Evolutionary conservation across 2,113 vertebrate species (phyloP).

Genomic region (Myodes glareolus): DNA sequence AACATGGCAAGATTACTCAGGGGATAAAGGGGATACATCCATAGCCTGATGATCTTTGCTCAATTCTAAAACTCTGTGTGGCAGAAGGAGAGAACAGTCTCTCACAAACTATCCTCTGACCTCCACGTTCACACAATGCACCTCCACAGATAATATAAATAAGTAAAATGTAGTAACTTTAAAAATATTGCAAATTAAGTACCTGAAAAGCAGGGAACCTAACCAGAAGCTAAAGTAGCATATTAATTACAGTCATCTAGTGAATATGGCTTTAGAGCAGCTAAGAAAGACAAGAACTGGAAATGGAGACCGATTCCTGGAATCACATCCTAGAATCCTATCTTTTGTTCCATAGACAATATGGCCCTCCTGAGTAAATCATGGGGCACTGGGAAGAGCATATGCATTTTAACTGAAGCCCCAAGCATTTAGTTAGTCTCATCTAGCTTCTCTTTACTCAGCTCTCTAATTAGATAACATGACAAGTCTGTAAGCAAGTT

Average conservation of each 20-base stretch:
- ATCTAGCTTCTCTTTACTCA: slow-evolving; percentile 9
- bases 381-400: neutral
- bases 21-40: neutral
- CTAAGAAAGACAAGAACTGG: neutral
- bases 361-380: neutral
- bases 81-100: neutral
- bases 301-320: neutral
- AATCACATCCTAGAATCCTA: neutral
- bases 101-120: neutral
- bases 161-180: neutral
- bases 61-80: neutral
- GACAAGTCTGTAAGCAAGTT: neutral
- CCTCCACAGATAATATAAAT: neutral
- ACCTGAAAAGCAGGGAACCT: neutral
- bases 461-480: slow-evolving; percentile 8
- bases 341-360: slow-evolving; percentile 17
- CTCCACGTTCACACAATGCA: neutral
- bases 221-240: neutral
- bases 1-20: neutral
- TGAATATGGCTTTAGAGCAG: neutral
- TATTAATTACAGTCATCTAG: neutral
- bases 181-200: neutral
- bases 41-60: neutral
- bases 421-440: slow-evolving; percentile 9
- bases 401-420: neutral